Conservation (phyloP, 2,888 invertebrate species). For the Lasioglossum marginatum region DNA sequence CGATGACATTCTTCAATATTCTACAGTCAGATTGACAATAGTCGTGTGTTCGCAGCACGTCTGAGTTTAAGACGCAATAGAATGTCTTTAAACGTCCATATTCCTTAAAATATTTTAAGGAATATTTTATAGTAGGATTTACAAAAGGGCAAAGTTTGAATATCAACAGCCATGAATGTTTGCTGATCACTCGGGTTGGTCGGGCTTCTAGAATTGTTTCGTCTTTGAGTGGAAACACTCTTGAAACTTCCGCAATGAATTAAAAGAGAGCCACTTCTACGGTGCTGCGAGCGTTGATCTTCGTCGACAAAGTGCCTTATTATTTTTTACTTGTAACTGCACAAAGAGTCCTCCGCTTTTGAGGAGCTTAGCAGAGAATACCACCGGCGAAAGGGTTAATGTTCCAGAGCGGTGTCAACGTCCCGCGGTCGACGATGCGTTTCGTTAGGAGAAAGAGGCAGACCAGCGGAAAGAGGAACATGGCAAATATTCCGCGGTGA, state of each 20-base stretch:
- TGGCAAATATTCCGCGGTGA: background rate
- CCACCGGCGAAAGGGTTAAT: conserved; percentile 9
- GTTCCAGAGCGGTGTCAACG: conserved; percentile 10
- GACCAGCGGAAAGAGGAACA: background rate
- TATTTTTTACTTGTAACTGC: conserved; percentile 12
- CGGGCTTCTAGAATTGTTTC: background rate
- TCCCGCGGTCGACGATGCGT: conserved; percentile 3
- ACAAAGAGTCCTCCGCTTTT: conserved; percentile 22
- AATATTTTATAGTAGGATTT: no score
- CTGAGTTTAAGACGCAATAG: no score
- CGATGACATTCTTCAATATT: background rate
- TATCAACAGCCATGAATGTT: background rate
- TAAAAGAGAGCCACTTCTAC: background rate
- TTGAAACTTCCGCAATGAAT: background rate
- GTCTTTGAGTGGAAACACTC: background rate
- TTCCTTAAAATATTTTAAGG: no score
- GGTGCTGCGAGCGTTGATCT: background rate
- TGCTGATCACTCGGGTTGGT: background rate
- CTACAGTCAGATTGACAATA: background rate
- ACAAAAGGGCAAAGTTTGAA: no score
- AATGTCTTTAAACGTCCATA: no score
- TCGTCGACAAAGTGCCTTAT: background rate
- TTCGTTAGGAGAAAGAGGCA: background rate
- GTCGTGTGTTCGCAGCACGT: no score
- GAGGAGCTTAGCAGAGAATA: background rate